Evolutionary conservation across 2,888 invertebrate species (phyloP), one percentile per base, ranked within the genome.

Genomic region (Epistrophe grossulariae): DNA sequence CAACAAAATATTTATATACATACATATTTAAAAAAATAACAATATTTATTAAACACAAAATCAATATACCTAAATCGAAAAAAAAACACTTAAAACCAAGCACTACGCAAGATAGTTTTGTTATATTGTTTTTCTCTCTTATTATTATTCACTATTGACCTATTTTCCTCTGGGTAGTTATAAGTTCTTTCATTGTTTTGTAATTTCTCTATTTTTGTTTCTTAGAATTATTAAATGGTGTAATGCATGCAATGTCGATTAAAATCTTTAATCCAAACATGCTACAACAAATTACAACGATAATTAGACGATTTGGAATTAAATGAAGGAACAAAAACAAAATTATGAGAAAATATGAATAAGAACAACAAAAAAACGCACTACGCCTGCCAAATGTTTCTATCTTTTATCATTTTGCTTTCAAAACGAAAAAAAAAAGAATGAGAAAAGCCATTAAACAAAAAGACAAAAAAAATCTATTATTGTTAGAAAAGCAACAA

Each of bases 31-130:
- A 35, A 72, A 35, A 82, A 35, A 82, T 73, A 73, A 79, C 74
- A 79, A 80, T 84, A 84, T 84, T 84, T 84, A 84, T 80, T 84
- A 80, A 84, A 50, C 15, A 35, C 40, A 68, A 60, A 40, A 62
- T 50, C 50, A 60, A 11, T 50, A 60, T 40, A n/a, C n/a, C n/a
- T n/a, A 62, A 38, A 68, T 72, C 60, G 60, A 78, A 73, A 6
- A 43, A 71, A 79, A 62, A 78, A 43, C 43, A 15, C 5, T 59
- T 50, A 45, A 79, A 80, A 60, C 43, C 57, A 62, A 84, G 80
- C 76, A 84, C 80, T 77, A 79, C 73, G 72, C 64, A 73, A 48
- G 13, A 9, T 15, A 38, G 48, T 71, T 77, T 43, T 57, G 48
- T 45, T 40, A 64, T 38, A 62, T 76, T 79, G 24, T 77, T 35